Conservation (phyloP, 1,140 invertebrate species). For the Apis dorsata region DNA sequence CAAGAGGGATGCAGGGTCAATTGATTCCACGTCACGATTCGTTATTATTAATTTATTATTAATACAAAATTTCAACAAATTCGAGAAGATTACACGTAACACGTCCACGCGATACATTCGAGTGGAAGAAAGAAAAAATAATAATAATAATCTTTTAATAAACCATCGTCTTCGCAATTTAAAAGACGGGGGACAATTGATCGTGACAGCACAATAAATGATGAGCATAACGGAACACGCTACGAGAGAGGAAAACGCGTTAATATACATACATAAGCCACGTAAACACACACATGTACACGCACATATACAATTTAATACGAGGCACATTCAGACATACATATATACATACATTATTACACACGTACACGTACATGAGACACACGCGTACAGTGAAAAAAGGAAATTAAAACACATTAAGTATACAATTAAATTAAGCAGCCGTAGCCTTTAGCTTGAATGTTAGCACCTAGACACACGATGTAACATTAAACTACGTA, state of each 20-base stretch:
- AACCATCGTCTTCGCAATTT: slow-evolving; percentile 31
- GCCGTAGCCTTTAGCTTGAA: slow-evolving; percentile 77
- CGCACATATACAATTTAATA: background rate
- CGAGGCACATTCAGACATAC: slow-evolving; percentile 36
- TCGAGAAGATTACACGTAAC: background rate
- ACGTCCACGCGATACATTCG: background rate
- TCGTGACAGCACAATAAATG: slow-evolving; percentile 70
- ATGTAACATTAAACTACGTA: slow-evolving; percentile 80
- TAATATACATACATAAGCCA: slow-evolving; percentile 2
- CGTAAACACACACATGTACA: background rate
- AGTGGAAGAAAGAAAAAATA: background rate
- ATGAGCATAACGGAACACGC: slow-evolving; percentile 54
- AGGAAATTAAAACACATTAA: slow-evolving; percentile 76
- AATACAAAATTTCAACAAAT: background rate
- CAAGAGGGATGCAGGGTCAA: slow-evolving; percentile 65
- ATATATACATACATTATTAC: background rate
- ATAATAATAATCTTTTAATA: slow-evolving; percentile 29
- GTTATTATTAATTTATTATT: slow-evolving; percentile 9
- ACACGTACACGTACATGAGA: slow-evolving; percentile 41
- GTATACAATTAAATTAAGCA: slow-evolving; percentile 79
- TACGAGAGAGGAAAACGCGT: slow-evolving; percentile 4
- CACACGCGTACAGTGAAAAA: slow-evolving; percentile 28
- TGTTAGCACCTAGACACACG: slow-evolving; percentile 79
- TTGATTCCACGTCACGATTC: slow-evolving; percentile 63
- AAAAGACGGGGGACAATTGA: slow-evolving; percentile 67